These are phyloP conservation scores for Lasioglossum villosulum DNA, from an alignment of 2,888 invertebrate genomes.

Conservation along the genomic window DNA sequence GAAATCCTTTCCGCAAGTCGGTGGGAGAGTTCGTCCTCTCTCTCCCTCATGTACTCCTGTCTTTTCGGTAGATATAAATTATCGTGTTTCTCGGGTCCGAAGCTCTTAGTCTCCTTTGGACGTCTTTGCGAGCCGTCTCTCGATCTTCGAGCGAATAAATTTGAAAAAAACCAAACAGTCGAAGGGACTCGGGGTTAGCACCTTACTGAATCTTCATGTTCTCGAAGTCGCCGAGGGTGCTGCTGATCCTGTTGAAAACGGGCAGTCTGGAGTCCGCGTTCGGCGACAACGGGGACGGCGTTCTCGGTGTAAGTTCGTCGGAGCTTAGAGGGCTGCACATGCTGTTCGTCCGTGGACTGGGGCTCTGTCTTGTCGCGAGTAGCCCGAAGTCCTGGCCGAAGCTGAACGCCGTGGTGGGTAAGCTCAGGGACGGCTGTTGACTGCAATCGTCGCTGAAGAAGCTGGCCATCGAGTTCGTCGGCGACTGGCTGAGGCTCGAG, in stretches of 20 bases:
- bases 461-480: conserved; percentile 88
- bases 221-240: conserved; percentile 84
- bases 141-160: neutral
- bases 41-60: conserved; percentile 46
- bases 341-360: conserved; percentile 81
- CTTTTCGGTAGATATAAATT: conserved; percentile 44
- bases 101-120: neutral
- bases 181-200: neutral
- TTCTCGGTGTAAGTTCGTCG: conserved; percentile 72
- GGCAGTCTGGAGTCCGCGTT: conserved; percentile 90
- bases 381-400: conserved; percentile 81
- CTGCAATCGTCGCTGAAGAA: conserved; percentile 87
- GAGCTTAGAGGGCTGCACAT: conserved; percentile 82
- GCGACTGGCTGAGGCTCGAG: conserved; percentile 88
- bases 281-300: conserved; percentile 80
- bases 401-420: conserved; percentile 80
- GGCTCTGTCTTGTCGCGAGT: conserved; percentile 85
- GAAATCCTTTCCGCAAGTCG: conserved; percentile 37
- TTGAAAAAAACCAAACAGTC: conserved; percentile 13
- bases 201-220: conserved; percentile 78
- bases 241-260: conserved; percentile 91
- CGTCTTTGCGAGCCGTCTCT: neutral
- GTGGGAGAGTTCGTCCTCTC: conserved; percentile 50
- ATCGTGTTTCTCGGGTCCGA: conserved; percentile 24
- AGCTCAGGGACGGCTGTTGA: conserved; percentile 81